These are phyloP conservation scores for Zaprionus tsacasi DNA, from an alignment of 1,140 invertebrate species.

Conservation along the genomic window DNA sequence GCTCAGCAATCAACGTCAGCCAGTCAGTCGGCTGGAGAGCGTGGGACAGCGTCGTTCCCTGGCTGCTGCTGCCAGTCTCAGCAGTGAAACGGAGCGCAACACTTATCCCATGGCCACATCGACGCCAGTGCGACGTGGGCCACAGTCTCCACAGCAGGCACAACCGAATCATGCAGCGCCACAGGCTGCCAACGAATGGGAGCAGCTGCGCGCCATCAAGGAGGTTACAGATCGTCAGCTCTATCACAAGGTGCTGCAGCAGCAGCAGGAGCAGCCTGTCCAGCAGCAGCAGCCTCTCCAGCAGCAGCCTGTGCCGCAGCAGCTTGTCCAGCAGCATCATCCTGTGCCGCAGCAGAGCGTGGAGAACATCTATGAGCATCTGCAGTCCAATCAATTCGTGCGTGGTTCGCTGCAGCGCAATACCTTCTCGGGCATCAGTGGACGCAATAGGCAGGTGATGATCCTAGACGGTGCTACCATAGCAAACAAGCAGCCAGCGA, in stretches of 20 bases:
- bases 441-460: constrained; percentile 58
- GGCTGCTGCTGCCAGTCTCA: constrained; percentile 15
- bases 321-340: constrained; percentile 20
- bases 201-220: constrained; percentile 73
- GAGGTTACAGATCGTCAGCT: constrained; percentile 76
- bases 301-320: constrained; percentile 50
- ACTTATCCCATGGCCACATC: constrained; percentile 42
- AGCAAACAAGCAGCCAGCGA: not conserved
- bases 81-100: constrained; percentile 8
- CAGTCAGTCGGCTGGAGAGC: constrained; percentile 19
- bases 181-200: constrained; percentile 62
- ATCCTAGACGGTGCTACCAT: constrained; percentile 50
- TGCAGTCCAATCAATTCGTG: constrained; percentile 60
- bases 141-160: not conserved
- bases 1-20: not conserved
- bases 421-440: constrained; percentile 68
- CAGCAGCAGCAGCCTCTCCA: too few species aligned
- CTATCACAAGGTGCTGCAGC: constrained; percentile 70
- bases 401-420: constrained; percentile 75
- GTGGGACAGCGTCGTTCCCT: constrained; percentile 43
- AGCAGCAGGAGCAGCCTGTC: constrained; percentile 16
- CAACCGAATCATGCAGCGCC: not conserved
- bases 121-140: constrained; percentile 32
- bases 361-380: constrained; percentile 78
- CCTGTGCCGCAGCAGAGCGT: constrained; percentile 32